Conservation (phyloP, 35 echinoderm and acorn worm genomes). For the Apostichopus japonicus region DNA sequence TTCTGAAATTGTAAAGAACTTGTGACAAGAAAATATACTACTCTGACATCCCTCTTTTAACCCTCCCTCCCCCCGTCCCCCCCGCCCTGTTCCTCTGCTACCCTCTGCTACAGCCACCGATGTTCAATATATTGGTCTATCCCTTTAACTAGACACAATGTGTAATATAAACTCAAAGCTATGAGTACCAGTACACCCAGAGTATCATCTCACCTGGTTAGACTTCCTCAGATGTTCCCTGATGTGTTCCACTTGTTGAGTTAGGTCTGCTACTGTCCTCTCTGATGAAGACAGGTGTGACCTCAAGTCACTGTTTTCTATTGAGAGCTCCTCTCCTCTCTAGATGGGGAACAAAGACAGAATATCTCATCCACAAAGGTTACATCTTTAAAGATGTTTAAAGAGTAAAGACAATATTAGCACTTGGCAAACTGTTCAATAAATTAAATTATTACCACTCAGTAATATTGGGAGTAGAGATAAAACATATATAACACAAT, state of each 20-base stretch:
- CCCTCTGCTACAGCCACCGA: no score
- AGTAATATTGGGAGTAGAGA: no score
- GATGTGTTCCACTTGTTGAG: constrained; percentile 71
- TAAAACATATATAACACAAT: no score
- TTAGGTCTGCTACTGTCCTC: constrained; percentile 55
- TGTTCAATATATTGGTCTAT: background rate
- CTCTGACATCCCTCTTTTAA: no score
- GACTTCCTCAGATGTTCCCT: constrained; percentile 70
- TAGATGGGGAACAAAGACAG: constrained; percentile 11
- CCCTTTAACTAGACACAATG: background rate
- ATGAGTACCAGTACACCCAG: background rate
- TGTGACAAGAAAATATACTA: no score
- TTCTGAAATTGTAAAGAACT: no score
- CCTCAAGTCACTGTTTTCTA: constrained; percentile 66
- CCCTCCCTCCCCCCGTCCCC: no score
- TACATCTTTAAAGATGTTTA: no score
- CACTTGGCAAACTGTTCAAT: no score
- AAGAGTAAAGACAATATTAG: no score
- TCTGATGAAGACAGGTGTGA: constrained; percentile 56
- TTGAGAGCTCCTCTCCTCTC: constrained; percentile 68
- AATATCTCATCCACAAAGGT: background rate
- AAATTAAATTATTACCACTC: no score
- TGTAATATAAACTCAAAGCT: background rate
- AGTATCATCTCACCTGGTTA: constrained; percentile 50
- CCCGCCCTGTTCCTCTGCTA: no score